Evolutionary conservation across 2,888 invertebrate genomes (phyloP), one percentile per base, ranked within the genome.

Genomic region (Microctonus aethiopoides): DNA sequence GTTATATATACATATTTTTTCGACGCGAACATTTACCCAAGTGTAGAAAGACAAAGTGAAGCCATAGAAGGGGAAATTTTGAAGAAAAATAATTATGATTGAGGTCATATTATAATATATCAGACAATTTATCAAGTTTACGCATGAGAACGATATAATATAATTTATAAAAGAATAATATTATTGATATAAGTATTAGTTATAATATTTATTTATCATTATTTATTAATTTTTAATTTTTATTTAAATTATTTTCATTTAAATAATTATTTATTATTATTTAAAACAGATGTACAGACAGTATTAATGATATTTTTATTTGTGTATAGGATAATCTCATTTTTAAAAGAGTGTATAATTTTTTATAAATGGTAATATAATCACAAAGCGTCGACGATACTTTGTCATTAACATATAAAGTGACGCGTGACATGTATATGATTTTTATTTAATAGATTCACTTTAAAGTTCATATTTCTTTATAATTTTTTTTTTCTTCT

Each of bases 391-490:
- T 46, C 16, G 7, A 7, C 16, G 46, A 46, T n/a, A 46, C 46
- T 46, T 46, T 46, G 46, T 46, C 46, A 46, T 46, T 46, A 16
- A 16, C 46, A 46, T 46, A 46, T 46, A 46, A 46, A 16, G 46
- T 46, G 46, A 46, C 46, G 16, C 46, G 46, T 46, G 46, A 46
- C 16, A 46, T 16, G 16, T 46, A 16, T 46, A 46, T 46, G 16
- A 46, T 46, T 46, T 46, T 46, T 20, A 46, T 46, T 46, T 20
- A 46, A 46, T 46, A 16, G 16, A 16, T 16, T 16, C 16, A 46
- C 46, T 46, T 46, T 46, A 46, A 46, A 46, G 46, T 46, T 46
- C 46, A 46, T 46, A 5, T 46, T n/a, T n/a, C 46, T n/a, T 46
- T 46, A 16, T 46, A 7, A 5, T n/a, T 46, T 16, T 7, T 16